These are phyloP conservation scores for Planiliza haematocheilus DNA, from an alignment of 2,113 vertebrate genomes.

Conservation along the genomic window DNA sequence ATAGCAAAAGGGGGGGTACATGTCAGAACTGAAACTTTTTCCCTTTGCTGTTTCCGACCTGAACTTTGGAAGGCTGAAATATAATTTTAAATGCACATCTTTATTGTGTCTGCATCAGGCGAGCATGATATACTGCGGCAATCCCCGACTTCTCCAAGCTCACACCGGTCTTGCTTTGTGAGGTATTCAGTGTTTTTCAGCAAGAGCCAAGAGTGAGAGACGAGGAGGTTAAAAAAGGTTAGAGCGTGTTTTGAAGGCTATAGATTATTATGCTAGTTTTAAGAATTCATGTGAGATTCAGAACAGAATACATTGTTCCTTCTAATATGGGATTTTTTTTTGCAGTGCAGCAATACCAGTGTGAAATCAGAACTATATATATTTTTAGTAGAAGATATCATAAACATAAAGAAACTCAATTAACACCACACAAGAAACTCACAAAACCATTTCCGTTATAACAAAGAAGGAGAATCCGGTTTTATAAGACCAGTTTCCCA, in stretches of 20 bases:
- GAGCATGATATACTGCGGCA: background rate
- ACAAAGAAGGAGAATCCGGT: constrained; percentile 14
- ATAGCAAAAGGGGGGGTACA: background rate
- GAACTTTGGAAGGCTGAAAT: background rate
- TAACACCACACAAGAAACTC: too few relatives aligned
- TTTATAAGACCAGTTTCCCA: background rate
- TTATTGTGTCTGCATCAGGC: background rate
- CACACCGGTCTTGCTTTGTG: background rate
- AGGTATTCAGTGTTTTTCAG: background rate
- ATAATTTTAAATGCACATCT: constrained; percentile 1
- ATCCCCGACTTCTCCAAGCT: background rate
- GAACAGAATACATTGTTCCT: background rate
- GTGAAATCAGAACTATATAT: too few relatives aligned
- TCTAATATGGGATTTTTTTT: background rate
- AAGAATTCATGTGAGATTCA: background rate
- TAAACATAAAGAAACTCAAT: too few relatives aligned
- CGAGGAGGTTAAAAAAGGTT: too few relatives aligned
- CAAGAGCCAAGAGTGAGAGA: too few relatives aligned
- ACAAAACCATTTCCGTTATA: background rate
- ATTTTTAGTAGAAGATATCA: too few relatives aligned
- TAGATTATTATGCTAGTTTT: too few relatives aligned
- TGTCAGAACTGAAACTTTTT: constrained; percentile 3
- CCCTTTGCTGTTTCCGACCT: background rate
- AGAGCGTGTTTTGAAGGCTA: too few relatives aligned
- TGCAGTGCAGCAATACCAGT: background rate